Evolutionary conservation across 1,140 invertebrate species (phyloP), one percentile per base, ranked within the genome.

Genomic region (Musca vetustissima): DNA sequence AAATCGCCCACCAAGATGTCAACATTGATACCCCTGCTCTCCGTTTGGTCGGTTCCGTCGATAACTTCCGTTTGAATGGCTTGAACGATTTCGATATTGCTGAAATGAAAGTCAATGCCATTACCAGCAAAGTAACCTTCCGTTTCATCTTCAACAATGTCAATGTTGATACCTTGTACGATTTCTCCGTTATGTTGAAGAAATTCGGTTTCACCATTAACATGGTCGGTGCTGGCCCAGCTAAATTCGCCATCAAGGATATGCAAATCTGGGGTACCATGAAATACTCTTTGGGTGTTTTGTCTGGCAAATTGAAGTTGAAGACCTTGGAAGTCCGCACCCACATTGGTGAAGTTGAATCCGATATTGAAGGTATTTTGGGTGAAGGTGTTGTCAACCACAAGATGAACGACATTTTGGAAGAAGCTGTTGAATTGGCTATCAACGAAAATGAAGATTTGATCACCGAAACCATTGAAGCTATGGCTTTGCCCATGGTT

Each of bases 391-490:
- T 4, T 22, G 64, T 80, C 32, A 81, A 81, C 25, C 71, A 75
- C 69, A 78, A 73, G 66, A 74, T 81, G 76, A 81, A 81, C 73
- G 73, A 69, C 8, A 71, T 75, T 55, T 69, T 81, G 14, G 79
- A 73, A 50, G 79, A 81, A 67, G 72, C 71, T 48, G 74, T 81
- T 21, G 75, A 76, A 67, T 21, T 73, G 55, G 75, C 71, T 15
- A 67, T 80, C 72, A 81, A 81, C 72, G 78, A 80, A 70, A 81
- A 81, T 61, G 77, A 81, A 70, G 72, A 80, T 64, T 52, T 76
- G 52, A 76, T 81, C 57, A 48, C 76, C 36, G 76, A 78, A 0
- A 79, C 76, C 68, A 81, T 81, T 64, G 79, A 80, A 73, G 36
- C 21, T n/a, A 59, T 78, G n/a, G 76, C 76, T 21, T 66, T 81